Percentiles rank a stretch among this genome's conserved stretches.
Conservation (phyloP, 30 jellyfish, hydroid and myxozoan genomes). For the Aurelia sp. region DNA sequence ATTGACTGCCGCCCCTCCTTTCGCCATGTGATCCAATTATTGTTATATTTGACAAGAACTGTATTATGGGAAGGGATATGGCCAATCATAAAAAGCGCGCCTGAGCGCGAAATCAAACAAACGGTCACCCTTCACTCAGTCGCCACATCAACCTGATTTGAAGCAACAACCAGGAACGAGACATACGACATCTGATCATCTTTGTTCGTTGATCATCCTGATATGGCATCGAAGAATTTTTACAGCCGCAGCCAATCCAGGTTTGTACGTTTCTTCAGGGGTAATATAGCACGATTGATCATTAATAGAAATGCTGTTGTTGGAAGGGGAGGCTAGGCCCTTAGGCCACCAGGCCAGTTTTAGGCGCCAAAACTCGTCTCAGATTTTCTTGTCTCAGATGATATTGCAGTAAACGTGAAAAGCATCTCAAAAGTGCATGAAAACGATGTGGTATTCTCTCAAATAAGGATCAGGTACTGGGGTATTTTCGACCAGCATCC, state of each 20-base stretch:
- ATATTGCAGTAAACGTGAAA: no score
- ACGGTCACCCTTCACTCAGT: no score
- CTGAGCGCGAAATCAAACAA: no score
- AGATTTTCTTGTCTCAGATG: no score
- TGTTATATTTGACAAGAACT: no score
- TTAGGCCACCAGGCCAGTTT: slow-evolving; percentile 17
- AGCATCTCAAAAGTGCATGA: no score
- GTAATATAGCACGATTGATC: not conserved
- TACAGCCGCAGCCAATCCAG: slow-evolving; percentile 11
- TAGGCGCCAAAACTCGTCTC: slow-evolving; percentile 20
- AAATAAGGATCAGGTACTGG: slow-evolving; percentile 8
- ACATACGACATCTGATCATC: not conserved
- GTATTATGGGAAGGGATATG: no score
- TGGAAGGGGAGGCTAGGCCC: not conserved
- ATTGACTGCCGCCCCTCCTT: no score
- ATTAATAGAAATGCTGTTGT: not conserved
- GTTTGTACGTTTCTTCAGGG: slow-evolving; percentile 9
- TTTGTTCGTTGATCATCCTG: slow-evolving; percentile 4
- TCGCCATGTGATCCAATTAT: no score
- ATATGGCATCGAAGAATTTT: slow-evolving; percentile 11
- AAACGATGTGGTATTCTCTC: slow-evolving; percentile 10
- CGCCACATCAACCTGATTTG: not conserved
- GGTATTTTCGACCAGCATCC: slow-evolving; percentile 3
- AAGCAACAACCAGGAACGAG: not conserved
- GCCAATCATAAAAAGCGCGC: no score